Evolutionary conservation across 2,888 invertebrate species (phyloP), one percentile per base, ranked within the genome.

Genomic region (Copidosoma aretas): DNA sequence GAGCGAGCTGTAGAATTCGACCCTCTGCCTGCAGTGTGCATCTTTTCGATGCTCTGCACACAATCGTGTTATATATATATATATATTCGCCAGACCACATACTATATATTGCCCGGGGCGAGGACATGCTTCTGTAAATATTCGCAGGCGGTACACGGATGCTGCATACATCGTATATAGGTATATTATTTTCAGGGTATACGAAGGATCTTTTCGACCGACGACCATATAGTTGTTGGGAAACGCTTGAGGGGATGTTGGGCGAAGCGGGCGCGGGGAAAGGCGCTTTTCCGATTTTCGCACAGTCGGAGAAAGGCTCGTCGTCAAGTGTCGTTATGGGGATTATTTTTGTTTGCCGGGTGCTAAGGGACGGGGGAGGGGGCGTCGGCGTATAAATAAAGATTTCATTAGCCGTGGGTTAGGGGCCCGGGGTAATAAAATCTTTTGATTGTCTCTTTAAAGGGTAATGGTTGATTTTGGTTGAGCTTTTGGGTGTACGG

Each of bases 71-170:
- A 32, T 32, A 32, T 32, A 32, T 32, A 58, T 51, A 19, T 24
- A 41, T 10, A 49, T 46, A 53, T 46, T n/a, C n/a, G n/a, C n/a
- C n/a, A n/a, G n/a, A n/a, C n/a, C n/a, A n/a, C n/a, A n/a, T n/a
- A n/a, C n/a, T n/a, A n/a, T n/a, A n/a, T 51, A 57, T 60, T 24
- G 64, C 67, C 64, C 17, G 15, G 49, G 64, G 71, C 64, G 64
- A 64, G 62, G 58, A 64, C 62, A 51, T 51, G 62, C 64, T 62
- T 68, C 56, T 68, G 71, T 68, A 71, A 71, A 71, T 68, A 71
- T 71, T 68, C 71, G 65, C 22, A 52, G 58, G 64, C 61, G 62
- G 32, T 8, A 32, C 32, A 8, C 32, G 32, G 3, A 32, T 32
- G 32, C 8, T 32, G 32, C 8, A 32, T 32, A 32, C 8, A 32